These are phyloP conservation scores for Dascyllus trimaculatus DNA, from an alignment of 2,113 vertebrate species.

Conservation along the genomic window DNA sequence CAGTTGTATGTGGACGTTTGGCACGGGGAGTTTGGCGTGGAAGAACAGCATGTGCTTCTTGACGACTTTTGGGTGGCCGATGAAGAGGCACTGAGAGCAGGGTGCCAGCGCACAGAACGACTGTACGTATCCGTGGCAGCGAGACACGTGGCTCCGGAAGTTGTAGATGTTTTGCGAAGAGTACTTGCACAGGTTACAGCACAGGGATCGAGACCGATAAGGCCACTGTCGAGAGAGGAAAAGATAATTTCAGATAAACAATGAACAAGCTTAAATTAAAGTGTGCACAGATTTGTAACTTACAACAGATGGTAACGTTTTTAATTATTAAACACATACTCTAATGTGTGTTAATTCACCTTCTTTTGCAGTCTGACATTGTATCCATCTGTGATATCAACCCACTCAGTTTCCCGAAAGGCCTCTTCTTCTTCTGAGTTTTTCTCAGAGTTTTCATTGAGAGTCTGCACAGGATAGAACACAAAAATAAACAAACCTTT, in stretches of 20 bases:
- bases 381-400: conserved; percentile 77
- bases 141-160: conserved; percentile 79
- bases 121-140: conserved; percentile 79
- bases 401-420: conserved; percentile 79
- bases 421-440: conserved; percentile 62
- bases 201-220: conserved; percentile 80
- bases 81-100: conserved; percentile 80
- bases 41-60: conserved; percentile 81
- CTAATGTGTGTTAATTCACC: conserved; percentile 55
- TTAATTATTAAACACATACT: not conserved
- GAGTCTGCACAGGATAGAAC: conserved; percentile 58
- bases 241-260: not conserved
- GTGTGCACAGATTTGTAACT: no score
- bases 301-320: no score
- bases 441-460: conserved; percentile 62
- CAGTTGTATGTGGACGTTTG: not conserved
- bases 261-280: not conserved
- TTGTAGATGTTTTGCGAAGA: conserved; percentile 79
- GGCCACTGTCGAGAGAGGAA: conserved; percentile 74
- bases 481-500: conserved; percentile 6
- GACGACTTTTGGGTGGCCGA: conserved; percentile 74
- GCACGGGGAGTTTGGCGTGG: conserved; percentile 58
- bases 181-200: conserved; percentile 83
- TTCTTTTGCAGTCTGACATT: conserved; percentile 73
- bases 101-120: conserved; percentile 65